Evolutionary conservation across 35 echinoderm and acorn worm genomes (phyloP).

Genomic region (Antedon bifida): DNA sequence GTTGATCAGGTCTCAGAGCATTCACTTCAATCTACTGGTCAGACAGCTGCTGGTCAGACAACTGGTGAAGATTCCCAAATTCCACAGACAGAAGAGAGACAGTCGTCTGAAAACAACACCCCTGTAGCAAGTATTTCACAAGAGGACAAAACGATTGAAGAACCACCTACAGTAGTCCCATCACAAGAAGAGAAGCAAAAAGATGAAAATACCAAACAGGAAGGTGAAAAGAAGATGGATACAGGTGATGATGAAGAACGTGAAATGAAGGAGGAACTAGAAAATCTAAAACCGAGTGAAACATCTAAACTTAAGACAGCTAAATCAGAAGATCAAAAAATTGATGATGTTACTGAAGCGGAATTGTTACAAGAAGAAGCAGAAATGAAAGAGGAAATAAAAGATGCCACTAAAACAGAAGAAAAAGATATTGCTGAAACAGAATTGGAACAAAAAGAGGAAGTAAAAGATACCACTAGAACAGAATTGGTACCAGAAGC

Average conservation of each 20-base stretch:
- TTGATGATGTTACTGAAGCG: not conserved
- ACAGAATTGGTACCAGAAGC: not conserved
- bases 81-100: too few species aligned
- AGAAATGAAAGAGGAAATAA: not conserved
- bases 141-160: too few species aligned
- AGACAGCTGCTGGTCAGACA: not conserved
- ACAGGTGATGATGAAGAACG: too few species aligned
- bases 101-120: too few species aligned
- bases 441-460: not conserved
- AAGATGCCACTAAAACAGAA: not conserved
- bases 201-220: too few species aligned
- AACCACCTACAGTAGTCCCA: too few species aligned
- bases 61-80: too few species aligned
- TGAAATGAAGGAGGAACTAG: too few species aligned
- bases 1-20: not conserved
- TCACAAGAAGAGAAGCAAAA: too few species aligned
- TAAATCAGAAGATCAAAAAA: not conserved
- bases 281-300: not conserved
- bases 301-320: not conserved
- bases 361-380: not conserved
- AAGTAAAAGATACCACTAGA: not conserved
- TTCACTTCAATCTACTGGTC: not conserved
- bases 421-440: not conserved
- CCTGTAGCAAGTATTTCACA: too few species aligned
- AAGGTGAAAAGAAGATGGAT: too few species aligned